Conservation (phyloP, 2,113 vertebrate species). For the Callipepla californica region DNA sequence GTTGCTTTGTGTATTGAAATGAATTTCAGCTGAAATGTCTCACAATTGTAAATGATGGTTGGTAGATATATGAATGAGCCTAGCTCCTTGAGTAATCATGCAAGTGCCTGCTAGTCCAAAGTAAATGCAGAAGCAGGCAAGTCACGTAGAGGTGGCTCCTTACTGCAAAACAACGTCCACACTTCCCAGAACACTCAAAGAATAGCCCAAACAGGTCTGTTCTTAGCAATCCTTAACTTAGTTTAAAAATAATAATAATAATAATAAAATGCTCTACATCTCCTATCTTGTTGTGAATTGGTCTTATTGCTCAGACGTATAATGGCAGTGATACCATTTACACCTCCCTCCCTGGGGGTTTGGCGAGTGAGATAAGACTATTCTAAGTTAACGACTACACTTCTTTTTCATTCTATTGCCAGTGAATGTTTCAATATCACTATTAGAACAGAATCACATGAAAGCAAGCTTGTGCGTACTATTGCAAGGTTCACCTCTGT, state of each 20-base stretch:
- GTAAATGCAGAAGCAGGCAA: background rate
- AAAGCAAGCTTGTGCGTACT: background rate
- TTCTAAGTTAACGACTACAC: background rate
- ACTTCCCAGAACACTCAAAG: background rate
- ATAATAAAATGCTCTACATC: background rate
- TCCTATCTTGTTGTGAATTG: background rate
- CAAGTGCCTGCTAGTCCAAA: background rate
- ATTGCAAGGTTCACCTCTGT: background rate
- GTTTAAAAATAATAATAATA: background rate
- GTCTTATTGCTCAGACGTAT: background rate
- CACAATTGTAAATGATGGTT: background rate
- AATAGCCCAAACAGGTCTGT: background rate
- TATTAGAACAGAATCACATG: background rate
- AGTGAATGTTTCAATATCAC: background rate
- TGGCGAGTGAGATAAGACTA: background rate
- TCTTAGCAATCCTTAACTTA: background rate
- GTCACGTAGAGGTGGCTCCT: background rate
- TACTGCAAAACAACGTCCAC: background rate
- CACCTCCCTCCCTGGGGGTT: background rate
- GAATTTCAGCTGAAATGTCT: background rate
- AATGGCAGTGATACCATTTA: background rate
- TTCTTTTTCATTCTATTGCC: background rate
- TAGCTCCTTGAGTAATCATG: background rate
- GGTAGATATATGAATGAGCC: background rate
- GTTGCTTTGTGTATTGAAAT: background rate